phyloP scores from a whole-genome alignment of 2,797 vertebrate genomes.

The Anolis apletophallus region DNA sequence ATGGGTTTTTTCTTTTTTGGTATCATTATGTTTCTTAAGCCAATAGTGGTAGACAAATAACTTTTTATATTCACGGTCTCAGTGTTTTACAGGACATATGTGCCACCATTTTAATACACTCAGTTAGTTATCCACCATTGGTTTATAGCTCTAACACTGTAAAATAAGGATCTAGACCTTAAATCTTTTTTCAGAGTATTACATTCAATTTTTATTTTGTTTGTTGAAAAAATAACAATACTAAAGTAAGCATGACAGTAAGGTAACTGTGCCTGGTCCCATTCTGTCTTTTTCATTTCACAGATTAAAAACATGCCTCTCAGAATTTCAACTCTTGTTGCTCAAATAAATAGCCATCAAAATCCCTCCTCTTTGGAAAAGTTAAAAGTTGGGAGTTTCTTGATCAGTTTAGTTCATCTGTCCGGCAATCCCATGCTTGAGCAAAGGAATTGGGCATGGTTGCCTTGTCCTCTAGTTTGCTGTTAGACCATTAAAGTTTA shows the following conservation, averaged over 20 bases:
- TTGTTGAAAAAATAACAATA: not conserved
- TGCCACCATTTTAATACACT: not conserved
- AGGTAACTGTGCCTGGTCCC: not conserved
- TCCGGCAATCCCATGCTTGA: constrained; percentile 28
- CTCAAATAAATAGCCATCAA: constrained; percentile 21
- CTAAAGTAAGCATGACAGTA: not conserved
- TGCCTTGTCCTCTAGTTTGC: constrained; percentile 38
- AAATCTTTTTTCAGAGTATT: not conserved
- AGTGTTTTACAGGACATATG: not conserved
- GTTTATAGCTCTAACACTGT: constrained; percentile 44
- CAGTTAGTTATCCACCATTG: constrained; percentile 33
- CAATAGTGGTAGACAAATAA: constrained; percentile 12
- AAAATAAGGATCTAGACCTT: constrained; percentile 35
- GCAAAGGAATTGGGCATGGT: constrained; percentile 45
- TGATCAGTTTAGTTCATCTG: constrained; percentile 24
- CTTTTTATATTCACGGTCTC: not conserved
- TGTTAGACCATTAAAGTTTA: constrained; percentile 57
- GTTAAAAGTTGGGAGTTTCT: constrained; percentile 22
- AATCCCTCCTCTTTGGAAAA: constrained; percentile 11
- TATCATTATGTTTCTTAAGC: not conserved
- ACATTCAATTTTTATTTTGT: not conserved
- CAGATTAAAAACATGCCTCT: constrained; percentile 27
- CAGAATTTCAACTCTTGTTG: not conserved
- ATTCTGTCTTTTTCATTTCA: constrained; percentile 20
- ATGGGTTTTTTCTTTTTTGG: not conserved